phyloP scores from a whole-genome alignment of 2,797 vertebrate species.

The Acanthornis magna region DNA sequence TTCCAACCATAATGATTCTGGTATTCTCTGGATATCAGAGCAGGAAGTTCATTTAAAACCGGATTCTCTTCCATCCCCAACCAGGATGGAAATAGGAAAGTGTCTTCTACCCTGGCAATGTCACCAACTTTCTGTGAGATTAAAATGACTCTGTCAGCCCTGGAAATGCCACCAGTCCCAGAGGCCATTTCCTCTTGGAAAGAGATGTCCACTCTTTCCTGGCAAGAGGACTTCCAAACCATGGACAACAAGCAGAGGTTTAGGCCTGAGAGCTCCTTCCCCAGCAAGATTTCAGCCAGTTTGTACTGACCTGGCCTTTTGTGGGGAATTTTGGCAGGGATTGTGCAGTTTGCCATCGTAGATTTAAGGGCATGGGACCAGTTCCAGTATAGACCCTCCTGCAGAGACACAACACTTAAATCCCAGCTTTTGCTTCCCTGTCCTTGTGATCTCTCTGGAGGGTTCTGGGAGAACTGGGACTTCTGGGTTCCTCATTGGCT shows the following conservation, averaged over 20 bases:
- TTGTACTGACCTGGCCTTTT: not conserved
- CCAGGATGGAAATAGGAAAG: not conserved
- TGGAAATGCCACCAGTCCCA: not conserved
- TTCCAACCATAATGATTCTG: not conserved
- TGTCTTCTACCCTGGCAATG: not conserved
- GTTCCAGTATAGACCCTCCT: not conserved
- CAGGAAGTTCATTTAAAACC: not conserved
- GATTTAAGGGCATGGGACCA: accelerated
- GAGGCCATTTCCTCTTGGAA: not conserved
- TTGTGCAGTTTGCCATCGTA: not conserved
- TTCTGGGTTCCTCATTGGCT: accelerated
- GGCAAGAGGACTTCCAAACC: not conserved
- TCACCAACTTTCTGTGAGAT: not conserved
- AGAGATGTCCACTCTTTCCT: not conserved
- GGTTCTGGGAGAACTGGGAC: not conserved
- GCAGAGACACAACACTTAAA: not conserved
- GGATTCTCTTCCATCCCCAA: not conserved
- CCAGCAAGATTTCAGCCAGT: not conserved
- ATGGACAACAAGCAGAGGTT: not conserved
- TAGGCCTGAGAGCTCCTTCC: not conserved
- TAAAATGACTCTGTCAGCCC: not conserved
- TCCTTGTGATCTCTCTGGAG: not conserved
- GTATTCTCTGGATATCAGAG: no score
- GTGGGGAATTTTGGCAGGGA: not conserved
- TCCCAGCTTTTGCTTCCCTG: not conserved